Evolutionary conservation across 2,888 invertebrate species (phyloP), one percentile per base, ranked within the genome.

Genomic region (Stegophylla sp.): DNA sequence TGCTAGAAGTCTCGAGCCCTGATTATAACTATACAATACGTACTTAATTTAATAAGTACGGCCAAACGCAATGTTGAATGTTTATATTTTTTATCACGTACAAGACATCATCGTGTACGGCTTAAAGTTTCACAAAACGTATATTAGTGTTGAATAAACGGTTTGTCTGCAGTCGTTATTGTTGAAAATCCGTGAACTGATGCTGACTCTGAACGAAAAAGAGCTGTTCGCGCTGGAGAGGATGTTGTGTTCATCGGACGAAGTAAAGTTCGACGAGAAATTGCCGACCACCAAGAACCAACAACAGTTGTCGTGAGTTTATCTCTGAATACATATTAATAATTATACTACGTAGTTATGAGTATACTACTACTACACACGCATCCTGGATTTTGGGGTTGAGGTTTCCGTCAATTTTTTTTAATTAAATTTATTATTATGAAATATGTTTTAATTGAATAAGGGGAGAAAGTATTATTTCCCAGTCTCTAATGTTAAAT

Each of bases 181-280:
- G 74, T 91, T 93, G 85, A 97, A 96, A 89, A 97, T 97, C 85
- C 91, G 97, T 66, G 96, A 97, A 84, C 89, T 97, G 76, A 89
- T 98, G 83, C 93, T 95, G 91, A 95, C 96, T 5, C 87, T 98
- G 84, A 94, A 92, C 85, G 90, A 92, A 83, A 90, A 92, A 69
- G 98, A 98, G 87, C 88, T 98, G 84, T 90, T 91, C 85, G 92
- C 93, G 84, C 87, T 98, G 82, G 97, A 98, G 86, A 92, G 95
- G 85, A 87, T 96, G 83, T 88, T 98, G 75, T 97, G 97, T 87
- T 96, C 96, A 85, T 93, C 94, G 84, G 96, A 97, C 86, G 95
- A 95, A 17, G 79, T 79, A 0, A 71, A 79, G 43, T 79, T 71
- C 7, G 71, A 71, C 13, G 69, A 79, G 5, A 71, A 79, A 23